Evolutionary conservation across 2,113 vertebrate genomes (phyloP).

Genomic region (Nematolebias whitei): DNA sequence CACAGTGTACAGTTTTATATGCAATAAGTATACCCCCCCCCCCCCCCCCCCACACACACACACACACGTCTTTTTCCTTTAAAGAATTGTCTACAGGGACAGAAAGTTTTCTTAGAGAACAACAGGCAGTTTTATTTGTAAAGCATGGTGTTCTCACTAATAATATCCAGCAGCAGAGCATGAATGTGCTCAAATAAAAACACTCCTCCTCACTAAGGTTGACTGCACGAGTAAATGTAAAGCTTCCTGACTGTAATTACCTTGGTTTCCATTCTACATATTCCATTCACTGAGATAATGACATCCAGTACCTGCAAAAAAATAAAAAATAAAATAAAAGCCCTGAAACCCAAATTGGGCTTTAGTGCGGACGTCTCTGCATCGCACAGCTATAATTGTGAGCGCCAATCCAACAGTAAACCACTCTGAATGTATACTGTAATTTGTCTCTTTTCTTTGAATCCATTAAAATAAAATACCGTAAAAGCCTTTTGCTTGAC

Average conservation of each 20-base stretch:
- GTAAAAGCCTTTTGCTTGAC: conserved; percentile 55
- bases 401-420: conserved; percentile 57
- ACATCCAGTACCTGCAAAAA: conserved; percentile 16
- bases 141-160: neutral
- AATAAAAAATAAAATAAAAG: conserved; percentile 54
- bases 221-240: conserved; percentile 40
- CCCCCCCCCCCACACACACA: too few species aligned
- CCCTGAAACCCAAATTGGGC: conserved; percentile 40
- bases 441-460: conserved; percentile 66
- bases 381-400: conserved; percentile 56
- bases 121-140: neutral
- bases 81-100: neutral
- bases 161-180: neutral
- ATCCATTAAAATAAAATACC: conserved; percentile 62
- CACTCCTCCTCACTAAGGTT: conserved; percentile 4
- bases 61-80: neutral
- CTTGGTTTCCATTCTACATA: conserved; percentile 44
- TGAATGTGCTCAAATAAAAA: conserved; percentile 32
- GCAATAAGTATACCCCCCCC: too few species aligned
- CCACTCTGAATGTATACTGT: conserved; percentile 59
- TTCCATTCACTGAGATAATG: conserved; percentile 58
- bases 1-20: neutral
- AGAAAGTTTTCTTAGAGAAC: neutral
- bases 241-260: conserved; percentile 47
- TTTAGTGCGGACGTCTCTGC: conserved; percentile 45